Percentiles rank a stretch among this genome's conserved stretches.
Evolutionary conservation across 2,888 invertebrate species (phyloP).

Genomic region (Colletes collaris): DNA sequence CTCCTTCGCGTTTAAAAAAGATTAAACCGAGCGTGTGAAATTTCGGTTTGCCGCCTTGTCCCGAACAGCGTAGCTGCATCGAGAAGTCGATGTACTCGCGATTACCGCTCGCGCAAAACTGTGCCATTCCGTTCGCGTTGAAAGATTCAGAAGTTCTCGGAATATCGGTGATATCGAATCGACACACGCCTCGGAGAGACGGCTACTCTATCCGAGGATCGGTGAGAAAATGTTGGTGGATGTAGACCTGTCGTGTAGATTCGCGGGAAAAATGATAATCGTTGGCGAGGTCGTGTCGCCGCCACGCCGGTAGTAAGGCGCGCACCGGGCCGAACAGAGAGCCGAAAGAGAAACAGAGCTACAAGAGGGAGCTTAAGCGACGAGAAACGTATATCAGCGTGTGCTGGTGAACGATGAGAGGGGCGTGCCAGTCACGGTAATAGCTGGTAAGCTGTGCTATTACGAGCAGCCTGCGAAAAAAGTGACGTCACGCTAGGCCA

Average conservation of each 20-base stretch:
- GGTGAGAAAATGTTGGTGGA: constrained; percentile 7
- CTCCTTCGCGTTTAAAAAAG: no score
- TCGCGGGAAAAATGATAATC: constrained; percentile 46
- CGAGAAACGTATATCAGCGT: constrained; percentile 58
- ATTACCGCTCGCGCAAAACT: no score
- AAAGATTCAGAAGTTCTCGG: constrained; percentile 5
- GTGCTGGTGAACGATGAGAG: constrained; percentile 76
- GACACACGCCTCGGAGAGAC: no score
- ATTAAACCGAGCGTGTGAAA: background rate
- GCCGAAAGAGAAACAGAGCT: constrained; percentile 14
- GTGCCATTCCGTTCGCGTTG: no score
- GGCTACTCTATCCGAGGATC: background rate
- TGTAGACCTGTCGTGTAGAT: constrained; percentile 7
- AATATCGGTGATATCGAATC: background rate
- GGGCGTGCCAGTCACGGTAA: constrained; percentile 70
- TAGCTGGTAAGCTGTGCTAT: constrained; percentile 74
- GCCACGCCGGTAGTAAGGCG: constrained; percentile 36
- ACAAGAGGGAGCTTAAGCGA: constrained; percentile 31
- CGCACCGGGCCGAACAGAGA: constrained; percentile 8
- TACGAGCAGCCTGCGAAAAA: constrained; percentile 70
- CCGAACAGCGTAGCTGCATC: no score
- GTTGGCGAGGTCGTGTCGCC: constrained; percentile 47
- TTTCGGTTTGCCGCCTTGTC: background rate
- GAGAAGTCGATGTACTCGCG: no score
- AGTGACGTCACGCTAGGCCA: constrained; percentile 72